Evolutionary conservation across 2,797 vertebrate species (phyloP), one percentile per base, ranked within the genome.

Genomic region (Pseudocheirus occidentalis): DNA sequence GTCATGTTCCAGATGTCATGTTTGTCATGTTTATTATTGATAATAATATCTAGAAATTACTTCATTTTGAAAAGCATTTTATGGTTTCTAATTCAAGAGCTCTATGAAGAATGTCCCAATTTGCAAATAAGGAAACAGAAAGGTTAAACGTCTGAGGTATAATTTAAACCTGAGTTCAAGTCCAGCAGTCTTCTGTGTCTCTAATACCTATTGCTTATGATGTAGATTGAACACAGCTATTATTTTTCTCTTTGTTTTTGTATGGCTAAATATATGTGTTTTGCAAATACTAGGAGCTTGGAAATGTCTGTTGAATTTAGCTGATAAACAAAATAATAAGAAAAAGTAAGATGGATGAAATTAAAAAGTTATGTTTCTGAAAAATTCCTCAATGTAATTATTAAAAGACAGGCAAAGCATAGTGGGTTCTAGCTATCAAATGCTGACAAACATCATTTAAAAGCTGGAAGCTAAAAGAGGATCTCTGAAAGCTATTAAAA

Each of bases 401-500:
- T 91, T 92, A 93, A 93, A 93, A 95, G 55, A 81, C 57, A 95
- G 34, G 24, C 66, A 95, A 93, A 90, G 54, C 89, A 14, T 90
- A 29, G 93, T 28, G 46, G 24, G 81, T 29, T 81, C 28, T 81
- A 31, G 34, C 52, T 94, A 57, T 93, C 91, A 91, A 94, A 94
- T 46, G 29, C 66, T 55, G 57, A 96, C 16, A 95, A 93, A 62
- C 66, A 81, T 90, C 18, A 92, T 91, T 94, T 95, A 94, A 95
- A 91, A 94, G 27, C 14, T 96, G 57, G 7, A 94, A 94, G 31
- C 95, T 95, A 55, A 96, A 94, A 93, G 34, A 59, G 1, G 1
- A 62, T 95, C 90, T 96, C 18, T 18, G 55, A 94, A 94, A 93
- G 56, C 57, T 93, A 29, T 91, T 81, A 29, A 95, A 95, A 62